Conservation (phyloP, 2,888 invertebrate genomes). For the Lacanobia wlatinum region DNA sequence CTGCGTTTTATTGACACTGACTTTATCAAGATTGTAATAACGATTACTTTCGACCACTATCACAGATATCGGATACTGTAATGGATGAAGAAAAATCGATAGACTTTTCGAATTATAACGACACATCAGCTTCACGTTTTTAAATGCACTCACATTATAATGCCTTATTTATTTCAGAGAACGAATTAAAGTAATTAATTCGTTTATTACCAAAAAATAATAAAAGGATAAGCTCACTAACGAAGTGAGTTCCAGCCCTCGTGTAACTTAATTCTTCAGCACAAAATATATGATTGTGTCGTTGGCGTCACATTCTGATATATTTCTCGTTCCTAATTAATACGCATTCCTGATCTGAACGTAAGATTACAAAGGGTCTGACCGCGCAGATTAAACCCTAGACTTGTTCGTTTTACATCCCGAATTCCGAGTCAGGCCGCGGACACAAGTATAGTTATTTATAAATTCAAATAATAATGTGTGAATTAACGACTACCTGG, state of each 20-base stretch:
- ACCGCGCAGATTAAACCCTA: slow-evolving; percentile 56
- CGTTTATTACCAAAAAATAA: background rate
- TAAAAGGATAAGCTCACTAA: slow-evolving; percentile 8
- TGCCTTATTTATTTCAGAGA: background rate
- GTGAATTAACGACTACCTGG: slow-evolving; percentile 58
- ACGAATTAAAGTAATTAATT: background rate
- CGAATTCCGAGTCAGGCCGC: slow-evolving; percentile 37
- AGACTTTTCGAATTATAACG: background rate
- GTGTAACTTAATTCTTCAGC: slow-evolving; percentile 30
- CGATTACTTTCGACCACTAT: background rate
- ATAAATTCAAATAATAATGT: slow-evolving; percentile 62
- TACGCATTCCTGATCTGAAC: slow-evolving; percentile 54
- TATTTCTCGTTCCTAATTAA: slow-evolving; percentile 60
- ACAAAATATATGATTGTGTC: slow-evolving; percentile 45
- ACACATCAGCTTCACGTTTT: background rate
- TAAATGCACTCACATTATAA: background rate
- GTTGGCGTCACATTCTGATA: slow-evolving; percentile 43
- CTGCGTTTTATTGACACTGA: background rate
- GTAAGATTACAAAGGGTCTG: slow-evolving; percentile 52
- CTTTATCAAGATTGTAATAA: slow-evolving; percentile 35
- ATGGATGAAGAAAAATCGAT: background rate
- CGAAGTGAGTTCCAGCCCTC: slow-evolving; percentile 4
- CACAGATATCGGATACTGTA: slow-evolving; percentile 5
- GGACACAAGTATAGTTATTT: slow-evolving; percentile 51
- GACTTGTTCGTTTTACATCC: slow-evolving; percentile 56